Base-by-base conservation (phyloP, 2,797 vertebrate genomes). In the Holocentrus rufus region DNA sequence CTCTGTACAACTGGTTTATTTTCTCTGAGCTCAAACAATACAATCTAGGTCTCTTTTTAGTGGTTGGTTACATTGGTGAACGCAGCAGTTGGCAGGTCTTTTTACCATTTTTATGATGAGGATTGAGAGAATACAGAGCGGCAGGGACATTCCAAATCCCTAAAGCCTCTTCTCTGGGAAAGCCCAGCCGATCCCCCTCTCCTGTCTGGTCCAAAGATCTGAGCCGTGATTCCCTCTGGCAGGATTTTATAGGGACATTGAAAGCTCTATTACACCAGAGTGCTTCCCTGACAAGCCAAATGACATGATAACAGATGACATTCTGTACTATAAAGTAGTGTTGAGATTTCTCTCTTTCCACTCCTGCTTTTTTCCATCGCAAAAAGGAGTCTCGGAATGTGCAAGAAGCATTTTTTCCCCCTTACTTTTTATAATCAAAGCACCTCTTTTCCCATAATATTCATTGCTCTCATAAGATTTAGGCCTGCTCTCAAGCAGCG, bases 221-320 rank as follows among this genome's bases (percentile, higher is more conserved):
- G 77, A 82, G 80, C 65, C 62, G 68, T 76, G 79, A 88, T 86
- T 90, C 78, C 84, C 75, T 79, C 49, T 78, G 80, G 83, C 79
- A 66, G 81, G 70, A 77, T 82, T 80, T 85, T 73, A 85, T 71
- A 68, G 63, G 53, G 59, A 83, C 71, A 72, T 73, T 64, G 69
- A 87, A 71, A 87, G 77, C 80, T 87, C 71, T 57, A 76, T 88
- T 80, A 85, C 73, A 71, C 68, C 54, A 72, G 71, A 81, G 84
- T 70, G 69, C 67, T 59, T 66, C 46, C 50, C 67, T 66, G 77
- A 89, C 80, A 77, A 85, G 62, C 66, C 74, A 80, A 84, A 79
- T 72, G 77, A 84, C 69, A 67, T 62, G 68, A 82, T 82, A 82
- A 84, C 77, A 57, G 60, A 73, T 74, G 70, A 79, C 77, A 80